A percentile compares a stretch with the other conserved stretches of the same genome.
Evolutionary conservation across 2,888 invertebrate genomes (phyloP).

Genomic region (Amaurobius ferox): DNA sequence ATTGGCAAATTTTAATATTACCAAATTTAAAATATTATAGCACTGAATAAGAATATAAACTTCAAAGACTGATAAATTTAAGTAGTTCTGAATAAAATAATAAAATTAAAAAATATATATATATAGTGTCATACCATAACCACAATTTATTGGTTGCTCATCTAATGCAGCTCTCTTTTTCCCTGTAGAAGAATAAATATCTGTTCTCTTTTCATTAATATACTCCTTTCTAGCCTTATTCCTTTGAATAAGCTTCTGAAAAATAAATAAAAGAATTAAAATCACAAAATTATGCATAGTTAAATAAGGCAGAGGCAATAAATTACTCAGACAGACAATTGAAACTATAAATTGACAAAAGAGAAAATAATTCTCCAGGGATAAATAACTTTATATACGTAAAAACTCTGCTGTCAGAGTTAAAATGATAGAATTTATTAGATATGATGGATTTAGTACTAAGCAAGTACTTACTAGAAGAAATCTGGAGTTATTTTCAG

Average conservation of each 20-base stretch:
- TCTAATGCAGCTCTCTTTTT: constrained; percentile 41
- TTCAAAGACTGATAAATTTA: neutral
- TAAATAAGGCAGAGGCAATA: neutral
- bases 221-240: constrained; percentile 43
- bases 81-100: neutral
- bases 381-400: neutral
- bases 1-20: neutral
- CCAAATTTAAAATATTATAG: neutral
- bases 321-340: neutral
- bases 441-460: too few relatives aligned
- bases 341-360: neutral
- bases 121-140: neutral
- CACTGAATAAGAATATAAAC: neutral
- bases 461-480: too few relatives aligned
- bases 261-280: neutral
- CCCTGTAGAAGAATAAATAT: neutral
- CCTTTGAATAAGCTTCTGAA: constrained; percentile 28
- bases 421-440: too few relatives aligned
- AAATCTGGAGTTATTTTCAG: too few relatives aligned
- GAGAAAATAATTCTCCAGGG: neutral
- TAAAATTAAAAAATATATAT: neutral
- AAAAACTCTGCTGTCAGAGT: too few relatives aligned
- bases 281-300: neutral
- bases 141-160: constrained; percentile 21
- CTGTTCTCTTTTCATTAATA: constrained; percentile 13